phyloP scores from a whole-genome alignment of 2,113 vertebrate genomes.

The Paedocypris sp. region DNA sequence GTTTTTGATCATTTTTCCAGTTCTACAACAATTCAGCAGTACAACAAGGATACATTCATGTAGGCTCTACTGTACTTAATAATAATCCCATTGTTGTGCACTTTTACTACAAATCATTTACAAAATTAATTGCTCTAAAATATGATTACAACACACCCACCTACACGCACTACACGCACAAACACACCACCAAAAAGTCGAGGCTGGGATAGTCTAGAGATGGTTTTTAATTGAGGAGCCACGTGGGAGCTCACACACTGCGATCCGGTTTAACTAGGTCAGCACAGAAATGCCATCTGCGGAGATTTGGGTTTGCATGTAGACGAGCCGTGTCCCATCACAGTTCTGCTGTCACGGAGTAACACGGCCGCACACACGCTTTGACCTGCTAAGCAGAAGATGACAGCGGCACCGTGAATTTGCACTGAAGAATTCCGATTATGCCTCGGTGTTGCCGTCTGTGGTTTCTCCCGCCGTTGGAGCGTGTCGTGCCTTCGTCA shows the following conservation, averaged over 20 bases:
- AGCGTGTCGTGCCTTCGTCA: background rate
- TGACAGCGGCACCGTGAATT: background rate
- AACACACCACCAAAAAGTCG: background rate
- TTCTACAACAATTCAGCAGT: too few relatives aligned
- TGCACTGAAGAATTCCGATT: background rate
- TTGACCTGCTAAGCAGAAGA: background rate
- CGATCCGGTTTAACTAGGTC: conserved; percentile 40
- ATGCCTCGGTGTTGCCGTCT: background rate
- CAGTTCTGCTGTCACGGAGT: conserved; percentile 1
- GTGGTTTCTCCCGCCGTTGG: background rate
- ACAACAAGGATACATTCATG: too few relatives aligned
- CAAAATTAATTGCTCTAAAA: too few relatives aligned
- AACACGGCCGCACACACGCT: conserved; percentile 24
- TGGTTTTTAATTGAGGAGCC: conserved; percentile 17
- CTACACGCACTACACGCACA: background rate
- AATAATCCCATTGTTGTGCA: too few relatives aligned
- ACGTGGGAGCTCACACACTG: conserved; percentile 23
- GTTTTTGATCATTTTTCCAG: too few relatives aligned
- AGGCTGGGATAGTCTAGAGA: conserved; percentile 36
- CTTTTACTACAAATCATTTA: too few relatives aligned
- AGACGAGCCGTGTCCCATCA: background rate
- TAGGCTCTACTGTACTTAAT: too few relatives aligned
- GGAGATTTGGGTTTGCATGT: conserved; percentile 21
- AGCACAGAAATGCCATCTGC: conserved; percentile 31
- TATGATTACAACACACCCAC: too few relatives aligned